phyloP scores from a whole-genome alignment of 2,888 invertebrate genomes.

The Mystacides longicornis region DNA sequence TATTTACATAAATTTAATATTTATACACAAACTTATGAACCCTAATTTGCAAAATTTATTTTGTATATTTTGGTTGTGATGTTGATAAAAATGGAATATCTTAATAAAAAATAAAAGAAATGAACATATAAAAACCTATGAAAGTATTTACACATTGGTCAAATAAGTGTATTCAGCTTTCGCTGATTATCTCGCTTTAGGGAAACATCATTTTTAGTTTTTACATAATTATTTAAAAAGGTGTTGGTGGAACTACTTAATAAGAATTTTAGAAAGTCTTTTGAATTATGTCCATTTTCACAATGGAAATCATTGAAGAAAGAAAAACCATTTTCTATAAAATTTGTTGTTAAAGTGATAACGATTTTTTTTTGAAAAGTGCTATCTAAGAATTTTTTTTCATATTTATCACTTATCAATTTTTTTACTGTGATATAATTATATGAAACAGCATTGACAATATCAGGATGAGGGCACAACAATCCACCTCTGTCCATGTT shows the following conservation, averaged over 20 bases:
- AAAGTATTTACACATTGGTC: too few species aligned
- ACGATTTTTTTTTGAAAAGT: neutral
- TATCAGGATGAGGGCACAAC: neutral
- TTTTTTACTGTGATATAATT: neutral
- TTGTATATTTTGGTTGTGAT: neutral
- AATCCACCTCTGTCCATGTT: neutral
- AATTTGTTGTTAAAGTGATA: neutral
- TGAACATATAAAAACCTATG: too few species aligned
- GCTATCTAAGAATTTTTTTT: neutral
- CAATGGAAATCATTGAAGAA: neutral
- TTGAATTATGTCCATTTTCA: neutral
- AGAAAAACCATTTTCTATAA: neutral
- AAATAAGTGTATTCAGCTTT: too few species aligned
- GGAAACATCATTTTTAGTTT: too few species aligned
- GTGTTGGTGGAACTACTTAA: too few species aligned
- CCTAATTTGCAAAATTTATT: neutral
- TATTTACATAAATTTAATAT: neutral
- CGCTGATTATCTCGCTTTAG: too few species aligned
- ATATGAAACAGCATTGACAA: neutral
- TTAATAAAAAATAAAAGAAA: too few species aligned
- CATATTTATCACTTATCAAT: neutral
- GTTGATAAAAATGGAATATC: too few species aligned
- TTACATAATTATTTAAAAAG: too few species aligned
- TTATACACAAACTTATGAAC: neutral
- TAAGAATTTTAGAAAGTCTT: neutral